phyloP scores from a whole-genome alignment of 2,888 invertebrate species.

The Cartodere bifasciata region DNA sequence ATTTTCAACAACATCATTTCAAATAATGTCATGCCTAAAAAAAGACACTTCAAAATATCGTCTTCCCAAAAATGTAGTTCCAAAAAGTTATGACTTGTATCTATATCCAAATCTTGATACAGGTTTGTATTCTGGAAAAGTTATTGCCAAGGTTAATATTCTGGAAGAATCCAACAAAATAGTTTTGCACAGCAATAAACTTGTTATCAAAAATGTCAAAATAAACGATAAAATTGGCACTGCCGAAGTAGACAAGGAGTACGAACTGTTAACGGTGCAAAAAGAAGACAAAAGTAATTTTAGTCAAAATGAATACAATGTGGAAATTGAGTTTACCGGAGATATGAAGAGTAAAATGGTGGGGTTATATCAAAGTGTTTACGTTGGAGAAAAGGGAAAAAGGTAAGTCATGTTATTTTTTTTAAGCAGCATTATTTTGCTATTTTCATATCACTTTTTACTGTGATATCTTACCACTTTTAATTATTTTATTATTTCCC shows the following conservation, averaged over 20 bases:
- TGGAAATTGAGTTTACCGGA: constrained; percentile 50
- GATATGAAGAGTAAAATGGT: constrained; percentile 52
- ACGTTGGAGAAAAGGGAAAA: constrained; percentile 34
- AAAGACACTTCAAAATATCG: constrained; percentile 32
- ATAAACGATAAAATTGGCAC: constrained; percentile 21
- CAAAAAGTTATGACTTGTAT: constrained; percentile 53
- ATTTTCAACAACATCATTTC: neutral
- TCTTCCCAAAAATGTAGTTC: constrained; percentile 46
- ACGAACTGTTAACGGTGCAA: constrained; percentile 25
- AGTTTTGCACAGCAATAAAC: constrained; percentile 47
- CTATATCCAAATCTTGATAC: constrained; percentile 50
- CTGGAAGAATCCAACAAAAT: constrained; percentile 36
- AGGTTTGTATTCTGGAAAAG: constrained; percentile 43
- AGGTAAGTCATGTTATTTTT: constrained; percentile 37
- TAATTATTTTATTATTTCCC: no score
- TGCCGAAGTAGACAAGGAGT: constrained; percentile 17
- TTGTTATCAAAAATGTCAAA: constrained; percentile 38
- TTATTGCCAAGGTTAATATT: constrained; percentile 38
- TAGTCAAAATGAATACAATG: no score
- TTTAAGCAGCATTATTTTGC: constrained; percentile 28
- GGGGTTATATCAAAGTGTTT: constrained; percentile 59
- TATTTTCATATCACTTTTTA: no score
- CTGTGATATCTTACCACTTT: no score
- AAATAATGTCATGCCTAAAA: no score
- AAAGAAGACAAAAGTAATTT: constrained; percentile 30